phyloP scores from a whole-genome alignment of 1,140 invertebrate genomes.

The Scylla paramamosain region DNA sequence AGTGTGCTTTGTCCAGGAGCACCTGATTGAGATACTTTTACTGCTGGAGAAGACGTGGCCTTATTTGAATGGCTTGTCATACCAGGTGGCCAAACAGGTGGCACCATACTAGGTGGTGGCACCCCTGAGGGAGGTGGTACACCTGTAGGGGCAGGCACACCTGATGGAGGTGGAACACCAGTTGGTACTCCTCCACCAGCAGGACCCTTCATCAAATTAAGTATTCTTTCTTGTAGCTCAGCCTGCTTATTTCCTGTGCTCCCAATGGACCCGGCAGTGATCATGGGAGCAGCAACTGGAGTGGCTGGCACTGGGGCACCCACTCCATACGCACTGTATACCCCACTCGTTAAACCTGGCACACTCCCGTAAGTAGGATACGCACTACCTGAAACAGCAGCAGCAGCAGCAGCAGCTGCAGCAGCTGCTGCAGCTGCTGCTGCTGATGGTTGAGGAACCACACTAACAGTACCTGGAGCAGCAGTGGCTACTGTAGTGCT shows the following conservation, averaged over 20 bases:
- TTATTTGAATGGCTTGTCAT: slow-evolving; percentile 49
- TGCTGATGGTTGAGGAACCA: background rate
- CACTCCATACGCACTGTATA: slow-evolving; percentile 63
- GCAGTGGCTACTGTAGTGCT: slow-evolving; percentile 52
- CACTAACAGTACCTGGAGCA: slow-evolving; percentile 23
- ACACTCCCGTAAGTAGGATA: slow-evolving; percentile 63
- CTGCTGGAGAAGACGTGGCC: background rate
- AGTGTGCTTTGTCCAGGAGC: slow-evolving; percentile 58
- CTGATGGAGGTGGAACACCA: slow-evolving; percentile 65
- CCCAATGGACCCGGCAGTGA: slow-evolving; percentile 40
- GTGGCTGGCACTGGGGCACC: slow-evolving; percentile 46
- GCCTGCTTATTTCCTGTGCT: slow-evolving; percentile 59
- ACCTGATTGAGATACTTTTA: slow-evolving; percentile 57
- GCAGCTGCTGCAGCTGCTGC: background rate
- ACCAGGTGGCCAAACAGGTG: slow-evolving; percentile 64
- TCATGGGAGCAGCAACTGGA: slow-evolving; percentile 70
- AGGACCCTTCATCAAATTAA: slow-evolving; percentile 70
- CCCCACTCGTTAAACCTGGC: slow-evolving; percentile 46
- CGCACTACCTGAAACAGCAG: slow-evolving; percentile 64
- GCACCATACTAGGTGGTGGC: slow-evolving; percentile 69
- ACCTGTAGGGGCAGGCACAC: slow-evolving; percentile 69
- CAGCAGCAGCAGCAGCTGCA: slow-evolving; percentile 46
- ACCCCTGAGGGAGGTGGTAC: slow-evolving; percentile 72
- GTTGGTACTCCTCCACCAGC: slow-evolving; percentile 59
- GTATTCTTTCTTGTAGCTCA: slow-evolving; percentile 68